Base-by-base conservation (phyloP, 2,888 invertebrate species). In the Dicranocentrus wangi region DNA sequence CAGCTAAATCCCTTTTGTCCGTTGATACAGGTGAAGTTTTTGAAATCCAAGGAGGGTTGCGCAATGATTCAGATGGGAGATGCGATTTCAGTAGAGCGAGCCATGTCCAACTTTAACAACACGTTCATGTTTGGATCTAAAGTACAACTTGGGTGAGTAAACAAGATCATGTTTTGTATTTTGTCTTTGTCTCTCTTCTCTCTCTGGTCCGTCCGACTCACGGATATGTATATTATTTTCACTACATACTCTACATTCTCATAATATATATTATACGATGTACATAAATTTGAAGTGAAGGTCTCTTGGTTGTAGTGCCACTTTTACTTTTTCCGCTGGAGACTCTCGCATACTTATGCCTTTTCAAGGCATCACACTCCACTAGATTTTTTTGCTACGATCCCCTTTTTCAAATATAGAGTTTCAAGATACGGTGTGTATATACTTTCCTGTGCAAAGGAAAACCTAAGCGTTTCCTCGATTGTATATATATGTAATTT, bases 41-140 rank as follows among this genome's bases (percentile, higher is more conserved):
- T 99, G 89, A 97, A 98, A 91, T 97, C 97, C 83, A 99, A 99
- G 90, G 97, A 98, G 88, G 99, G 99, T 85, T 97, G 98, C 76
- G 98, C 98, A 60, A 99, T 99, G 99, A 95, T 99, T 70, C 98
- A 99, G 90, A 96, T 99, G 97, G 98, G 98, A 8, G 98, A 98
- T 89, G 93, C 93, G 15, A 93, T 95, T 78, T 95, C 98, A 10
- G 97, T 98, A 53, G 98, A 98, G 90, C 91, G 98, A 87, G 97
- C 96, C 89, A 94, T 99, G 82, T 95, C 95, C 89, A 96, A 98
- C 90, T 91, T 99, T 85, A 97, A 97, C 91, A 96, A 97, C 89
- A 94, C 95, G 86, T 93, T 94, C 82, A 89, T 92, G 87, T 95
- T 98, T 87, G 97, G 94, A 71, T 91, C 91, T 87, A 93, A 93